Percentiles rank a stretch among this genome's conserved stretches.
Evolutionary conservation across 1,140 invertebrate species (phyloP).

Genomic region (Drosophila tani): DNA sequence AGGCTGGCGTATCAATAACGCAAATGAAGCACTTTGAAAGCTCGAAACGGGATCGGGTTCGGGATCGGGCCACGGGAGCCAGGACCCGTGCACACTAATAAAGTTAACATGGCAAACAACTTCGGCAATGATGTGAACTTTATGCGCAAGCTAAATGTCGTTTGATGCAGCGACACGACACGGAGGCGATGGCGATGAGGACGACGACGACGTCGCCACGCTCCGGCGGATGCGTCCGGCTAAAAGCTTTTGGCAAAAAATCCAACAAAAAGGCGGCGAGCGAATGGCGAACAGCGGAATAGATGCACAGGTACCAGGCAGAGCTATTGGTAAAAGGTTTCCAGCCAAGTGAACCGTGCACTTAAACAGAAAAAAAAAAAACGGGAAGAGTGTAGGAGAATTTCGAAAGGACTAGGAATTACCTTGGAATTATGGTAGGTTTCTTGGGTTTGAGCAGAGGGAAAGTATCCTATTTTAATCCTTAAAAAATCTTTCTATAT

Average conservation of each 20-base stretch:
- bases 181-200: conserved; percentile 6
- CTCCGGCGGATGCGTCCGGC: conserved; percentile 65
- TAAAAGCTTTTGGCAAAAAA: conserved; percentile 77
- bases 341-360: conserved; percentile 63
- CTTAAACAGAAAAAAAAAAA: conserved; percentile 31
- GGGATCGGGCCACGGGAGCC: conserved; percentile 8
- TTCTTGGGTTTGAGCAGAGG: background rate
- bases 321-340: conserved; percentile 70
- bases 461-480: too few species aligned
- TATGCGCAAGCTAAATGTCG: conserved; percentile 80
- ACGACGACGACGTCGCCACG: conserved; percentile 42
- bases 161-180: conserved; percentile 67
- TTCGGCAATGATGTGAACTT: conserved; percentile 74
- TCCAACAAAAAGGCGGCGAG: conserved; percentile 41
- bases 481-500: too few species aligned
- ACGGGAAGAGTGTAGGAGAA: background rate
- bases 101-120: conserved; percentile 78
- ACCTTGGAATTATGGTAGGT: background rate
- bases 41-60: background rate
- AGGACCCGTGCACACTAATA: conserved; percentile 53
- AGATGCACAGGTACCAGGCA: conserved; percentile 40
- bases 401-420: background rate
- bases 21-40: conserved; percentile 51
- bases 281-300: conserved; percentile 31
- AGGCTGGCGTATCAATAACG: conserved; percentile 56